Evolutionary conservation across 2,113 vertebrate genomes (phyloP), one percentile per base, ranked within the genome.

Genomic region (Carassius gibelio): DNA sequence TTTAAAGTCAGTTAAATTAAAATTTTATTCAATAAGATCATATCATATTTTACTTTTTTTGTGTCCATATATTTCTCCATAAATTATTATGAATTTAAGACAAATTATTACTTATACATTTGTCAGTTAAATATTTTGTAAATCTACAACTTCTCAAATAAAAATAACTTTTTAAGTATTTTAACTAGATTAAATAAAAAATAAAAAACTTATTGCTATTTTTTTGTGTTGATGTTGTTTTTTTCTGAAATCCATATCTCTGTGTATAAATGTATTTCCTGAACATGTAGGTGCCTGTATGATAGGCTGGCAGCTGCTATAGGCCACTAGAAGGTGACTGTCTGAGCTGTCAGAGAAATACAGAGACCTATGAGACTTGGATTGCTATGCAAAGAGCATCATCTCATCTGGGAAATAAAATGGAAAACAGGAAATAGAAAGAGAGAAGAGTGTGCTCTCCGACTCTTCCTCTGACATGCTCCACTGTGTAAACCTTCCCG

Each of bases 311-410:
- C 36, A 38, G 3, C 36, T 38, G 36, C 59, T 52, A 30, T 30
- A 48, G 61, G 34, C 80, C 13, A 45, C 62, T 87, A 13, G 42
- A 84, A 79, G 55, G 45, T 79, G 45, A 87, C 59, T 57, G 83
- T 66, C 42, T 83, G 75, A 36, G 21, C 78, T 62, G 42, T 80
- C 72, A 52, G 66, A 69, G 52, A 69, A 82, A 55, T 72, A 83
- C 34, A n/a, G 62, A 62, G 57, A 77, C 77, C 62, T 52, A 55
- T 72, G 64, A 78, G 77, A 78, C 81, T 82, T 74, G 15, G 50
- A 88, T 81, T 84, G 82, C 57, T 68, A 84, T 84, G 79, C 83
- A 84, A n/a, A 77, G 52, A 72, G 82, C 82, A 85, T 74, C 85
- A 80, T 64, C 59, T 86, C 78, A 81, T 72, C n/a, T 48, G 82